phyloP scores from a whole-genome alignment of 64 coral and sea anemone genomes.

The Montipora foliosa region DNA sequence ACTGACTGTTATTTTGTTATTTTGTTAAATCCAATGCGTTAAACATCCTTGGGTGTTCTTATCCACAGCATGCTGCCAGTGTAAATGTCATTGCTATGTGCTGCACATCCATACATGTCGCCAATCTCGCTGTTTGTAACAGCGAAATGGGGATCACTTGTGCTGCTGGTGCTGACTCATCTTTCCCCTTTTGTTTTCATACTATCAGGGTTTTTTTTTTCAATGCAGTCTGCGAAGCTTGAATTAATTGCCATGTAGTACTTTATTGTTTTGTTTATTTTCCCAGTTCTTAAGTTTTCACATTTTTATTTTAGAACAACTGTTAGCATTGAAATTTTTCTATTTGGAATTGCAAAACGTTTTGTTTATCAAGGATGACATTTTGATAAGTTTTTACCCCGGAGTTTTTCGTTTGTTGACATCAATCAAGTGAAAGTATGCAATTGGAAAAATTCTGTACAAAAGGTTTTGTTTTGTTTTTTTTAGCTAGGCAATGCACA shows the following conservation, averaged over 20 bases:
- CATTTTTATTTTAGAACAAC: too few species aligned
- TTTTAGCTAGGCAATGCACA: background rate
- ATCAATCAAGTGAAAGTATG: background rate
- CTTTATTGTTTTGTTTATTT: too few species aligned
- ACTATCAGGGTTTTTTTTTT: background rate
- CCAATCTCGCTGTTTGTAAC: slow-evolving; percentile 46
- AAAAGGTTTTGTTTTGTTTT: background rate
- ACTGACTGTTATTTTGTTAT: background rate
- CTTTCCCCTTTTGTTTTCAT: background rate
- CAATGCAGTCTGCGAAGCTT: background rate
- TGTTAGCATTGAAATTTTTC: too few species aligned
- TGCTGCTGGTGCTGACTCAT: slow-evolving; percentile 10
- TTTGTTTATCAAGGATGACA: background rate
- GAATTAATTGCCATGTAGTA: too few species aligned
- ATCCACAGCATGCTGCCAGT: slow-evolving; percentile 28
- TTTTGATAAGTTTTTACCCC: background rate
- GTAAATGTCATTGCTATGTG: slow-evolving; percentile 27
- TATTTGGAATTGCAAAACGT: too few species aligned
- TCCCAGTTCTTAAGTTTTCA: too few species aligned
- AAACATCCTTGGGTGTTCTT: background rate
- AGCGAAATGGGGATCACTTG: slow-evolving; percentile 46
- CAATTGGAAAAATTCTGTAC: background rate
- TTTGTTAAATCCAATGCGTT: slow-evolving; percentile 34
- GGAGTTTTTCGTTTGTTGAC: background rate
- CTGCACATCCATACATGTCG: slow-evolving; percentile 46